phyloP scores from a whole-genome alignment of 2,113 vertebrate genomes.

The chimpanzee (Pan troglodytes) region NHGRI_mPanTro3-v2.1_pri NC_086015.1:153906501-153907000 shows the following conservation, averaged over 20 bases:
- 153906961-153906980: background rate
- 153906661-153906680: background rate
- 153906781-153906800: too few species aligned
- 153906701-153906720: background rate
- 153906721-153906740: background rate
- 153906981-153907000: background rate
- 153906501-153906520: background rate
- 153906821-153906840: background rate
- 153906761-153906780: background rate
- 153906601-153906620: background rate
- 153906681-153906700: background rate
- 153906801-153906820: background rate
- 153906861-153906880: background rate
- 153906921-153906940: background rate
- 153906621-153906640: background rate
- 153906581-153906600: background rate
- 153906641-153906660: background rate
- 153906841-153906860: background rate
- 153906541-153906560: background rate
- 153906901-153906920: background rate
- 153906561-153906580: background rate
- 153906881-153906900: background rate
- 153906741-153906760: background rate
- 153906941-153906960: background rate
- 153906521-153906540: background rate